Base-by-base conservation (phyloP, 1,140 invertebrate genomes). In the Rhopalosiphum maidis region DNA sequence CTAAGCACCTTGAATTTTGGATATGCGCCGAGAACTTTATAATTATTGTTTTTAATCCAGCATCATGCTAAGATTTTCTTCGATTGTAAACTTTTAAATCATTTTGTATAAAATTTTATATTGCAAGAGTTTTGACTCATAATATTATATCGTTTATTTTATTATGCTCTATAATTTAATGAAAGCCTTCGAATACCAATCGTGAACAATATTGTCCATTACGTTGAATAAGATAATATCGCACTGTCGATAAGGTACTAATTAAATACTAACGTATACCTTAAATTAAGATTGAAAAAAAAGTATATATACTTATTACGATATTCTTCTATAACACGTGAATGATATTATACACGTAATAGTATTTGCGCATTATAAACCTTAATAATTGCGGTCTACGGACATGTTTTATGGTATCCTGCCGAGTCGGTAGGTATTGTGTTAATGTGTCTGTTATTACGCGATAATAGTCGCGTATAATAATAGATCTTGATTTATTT, bases 41-140 rank as follows among this genome's bases (percentile, higher is more conserved):
- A 91, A 91, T 89, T 89, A 89, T 91, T 77, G 90, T 77, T 91
- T 77, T 91, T 77, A 77, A 91, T 91, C 60, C 90, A 91, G 90
- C 43, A 90, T 8, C 54, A 41, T 54, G 41, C 60, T 68, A 30
- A 48, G 86, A 87, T 87, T 87, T 48, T 48, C 30, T 87, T 87
- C 41, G 25, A 86, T 86, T 25, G 25, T 22, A 86, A 86, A 18
- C 85, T 23, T 86, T 86, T 86, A 25, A 86, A n/a, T 85, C 41
- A 43, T 85, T 2, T 83, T 83, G 5, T 41, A 30, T 22, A 85
- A 41, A 0, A 41, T 43, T 46, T 46, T 85, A 43, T 25, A 30
- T 46, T 46, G 0, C 37, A 83, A 83, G 9, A 6, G 21, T 83
- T 83, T 83, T 18, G 35, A 23, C 23, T 23, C 35, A 23, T 83